Conservation (phyloP, 2,113 vertebrate species). For the Willisornis vidua region DNA sequence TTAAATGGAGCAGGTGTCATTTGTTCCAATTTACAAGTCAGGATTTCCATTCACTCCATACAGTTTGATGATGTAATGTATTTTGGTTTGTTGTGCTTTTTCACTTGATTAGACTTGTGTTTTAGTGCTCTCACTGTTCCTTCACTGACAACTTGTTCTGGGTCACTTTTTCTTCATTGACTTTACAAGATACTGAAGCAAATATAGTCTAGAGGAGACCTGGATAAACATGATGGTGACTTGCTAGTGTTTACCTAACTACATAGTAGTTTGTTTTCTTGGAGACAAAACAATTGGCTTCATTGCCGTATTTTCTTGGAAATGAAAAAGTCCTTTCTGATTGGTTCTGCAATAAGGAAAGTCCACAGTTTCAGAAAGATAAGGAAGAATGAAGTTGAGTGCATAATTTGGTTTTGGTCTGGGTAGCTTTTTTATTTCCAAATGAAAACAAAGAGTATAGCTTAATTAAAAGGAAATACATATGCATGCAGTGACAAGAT, state of each 20-base stretch:
- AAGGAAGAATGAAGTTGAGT: neutral
- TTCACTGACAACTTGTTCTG: neutral
- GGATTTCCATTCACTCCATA: neutral
- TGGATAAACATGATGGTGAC: neutral
- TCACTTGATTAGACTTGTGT: neutral
- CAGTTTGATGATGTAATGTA: neutral
- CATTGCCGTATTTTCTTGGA: neutral
- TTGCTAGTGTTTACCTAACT: neutral
- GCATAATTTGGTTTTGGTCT: neutral
- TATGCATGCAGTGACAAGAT: neutral
- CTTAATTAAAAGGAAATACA: neutral
- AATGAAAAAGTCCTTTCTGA: neutral
- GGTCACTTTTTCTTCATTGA: neutral
- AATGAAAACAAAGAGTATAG: neutral
- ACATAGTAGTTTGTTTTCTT: neutral
- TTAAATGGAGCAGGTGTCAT: neutral
- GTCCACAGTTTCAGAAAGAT: neutral
- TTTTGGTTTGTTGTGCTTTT: neutral
- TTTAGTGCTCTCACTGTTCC: neutral
- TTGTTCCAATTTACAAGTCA: neutral
- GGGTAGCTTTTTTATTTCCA: neutral
- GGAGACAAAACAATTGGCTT: neutral
- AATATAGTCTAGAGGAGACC: neutral
- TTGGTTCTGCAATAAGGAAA: neutral
- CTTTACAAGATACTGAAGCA: neutral